A percentile compares a stretch with the other conserved stretches of the same genome.
Conservation (phyloP, 2,797 vertebrate species). For the Alauda arvensis region DNA sequence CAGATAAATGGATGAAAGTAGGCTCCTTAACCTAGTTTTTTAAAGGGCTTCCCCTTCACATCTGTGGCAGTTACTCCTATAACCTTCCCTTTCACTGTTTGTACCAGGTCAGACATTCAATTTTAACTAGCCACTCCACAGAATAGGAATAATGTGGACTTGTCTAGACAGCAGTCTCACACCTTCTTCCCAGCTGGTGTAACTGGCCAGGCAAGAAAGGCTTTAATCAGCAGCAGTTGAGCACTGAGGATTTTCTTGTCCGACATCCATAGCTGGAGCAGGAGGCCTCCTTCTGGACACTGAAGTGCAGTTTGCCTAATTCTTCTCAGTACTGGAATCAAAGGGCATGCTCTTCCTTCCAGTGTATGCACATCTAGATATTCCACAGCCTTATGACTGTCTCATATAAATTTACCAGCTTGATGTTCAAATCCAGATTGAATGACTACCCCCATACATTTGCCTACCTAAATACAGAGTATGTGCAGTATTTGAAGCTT, state of each 20-base stretch:
- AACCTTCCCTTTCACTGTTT: neutral
- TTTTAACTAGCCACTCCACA: neutral
- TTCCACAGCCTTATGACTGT: neutral
- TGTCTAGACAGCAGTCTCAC: neutral
- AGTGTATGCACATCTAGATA: fast-evolving
- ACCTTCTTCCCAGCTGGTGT: neutral
- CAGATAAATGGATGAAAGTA: neutral
- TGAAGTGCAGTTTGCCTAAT: neutral
- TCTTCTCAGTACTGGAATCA: neutral
- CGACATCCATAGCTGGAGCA: neutral
- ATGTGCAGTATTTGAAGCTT: fast-evolving
- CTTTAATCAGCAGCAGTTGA: neutral
- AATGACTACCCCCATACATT: fast-evolving
- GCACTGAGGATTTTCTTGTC: neutral
- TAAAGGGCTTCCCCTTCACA: neutral
- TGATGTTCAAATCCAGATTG: neutral
- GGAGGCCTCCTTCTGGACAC: neutral
- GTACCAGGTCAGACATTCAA: neutral
- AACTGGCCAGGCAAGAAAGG: neutral
- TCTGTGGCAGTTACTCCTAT: neutral
- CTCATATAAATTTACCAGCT: neutral
- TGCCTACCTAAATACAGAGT: neutral
- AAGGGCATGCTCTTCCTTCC: neutral
- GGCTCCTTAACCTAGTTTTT: neutral
- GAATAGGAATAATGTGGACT: neutral